Evolutionary conservation across 2,113 vertebrate genomes (phyloP).

Genomic region (Indri indri): DNA sequence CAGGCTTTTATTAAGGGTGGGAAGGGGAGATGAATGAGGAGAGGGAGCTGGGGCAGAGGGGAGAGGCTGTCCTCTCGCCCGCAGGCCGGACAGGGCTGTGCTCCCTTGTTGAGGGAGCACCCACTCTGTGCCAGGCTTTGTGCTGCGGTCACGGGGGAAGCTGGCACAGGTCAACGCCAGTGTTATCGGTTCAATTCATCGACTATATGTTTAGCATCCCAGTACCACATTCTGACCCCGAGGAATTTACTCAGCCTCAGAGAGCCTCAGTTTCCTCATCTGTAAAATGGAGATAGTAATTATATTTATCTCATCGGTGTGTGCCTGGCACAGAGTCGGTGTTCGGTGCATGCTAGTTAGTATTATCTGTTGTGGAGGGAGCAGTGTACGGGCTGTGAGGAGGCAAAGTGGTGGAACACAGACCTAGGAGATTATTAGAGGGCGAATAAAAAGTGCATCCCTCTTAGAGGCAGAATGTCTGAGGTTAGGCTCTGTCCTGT

Average conservation of each 20-base stretch:
- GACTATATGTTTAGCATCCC: neutral
- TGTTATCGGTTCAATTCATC: neutral
- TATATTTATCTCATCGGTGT: neutral
- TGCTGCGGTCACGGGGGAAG: neutral
- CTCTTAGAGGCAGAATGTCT: neutral
- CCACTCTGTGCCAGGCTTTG: neutral
- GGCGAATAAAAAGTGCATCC: neutral
- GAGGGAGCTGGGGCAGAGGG: neutral
- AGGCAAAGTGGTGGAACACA: neutral
- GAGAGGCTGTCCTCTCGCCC: neutral
- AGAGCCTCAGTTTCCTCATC: conserved; percentile 27
- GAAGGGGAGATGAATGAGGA: conserved; percentile 25
- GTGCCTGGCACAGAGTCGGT: neutral
- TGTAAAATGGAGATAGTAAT: conserved; percentile 31
- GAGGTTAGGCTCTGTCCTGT: neutral
- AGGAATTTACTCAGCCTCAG: neutral
- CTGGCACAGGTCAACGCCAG: neutral
- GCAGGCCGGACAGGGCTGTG: neutral
- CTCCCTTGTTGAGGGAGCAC: neutral
- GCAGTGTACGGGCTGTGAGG: neutral
- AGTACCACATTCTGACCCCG: neutral
- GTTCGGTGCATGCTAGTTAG: neutral
- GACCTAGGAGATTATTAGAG: neutral
- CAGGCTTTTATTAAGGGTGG: conserved; percentile 49
- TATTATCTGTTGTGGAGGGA: neutral